Evolutionary conservation across 2,113 vertebrate species (phyloP), one percentile per base, ranked within the genome.

Genomic region (Larimichthys polyactis): DNA sequence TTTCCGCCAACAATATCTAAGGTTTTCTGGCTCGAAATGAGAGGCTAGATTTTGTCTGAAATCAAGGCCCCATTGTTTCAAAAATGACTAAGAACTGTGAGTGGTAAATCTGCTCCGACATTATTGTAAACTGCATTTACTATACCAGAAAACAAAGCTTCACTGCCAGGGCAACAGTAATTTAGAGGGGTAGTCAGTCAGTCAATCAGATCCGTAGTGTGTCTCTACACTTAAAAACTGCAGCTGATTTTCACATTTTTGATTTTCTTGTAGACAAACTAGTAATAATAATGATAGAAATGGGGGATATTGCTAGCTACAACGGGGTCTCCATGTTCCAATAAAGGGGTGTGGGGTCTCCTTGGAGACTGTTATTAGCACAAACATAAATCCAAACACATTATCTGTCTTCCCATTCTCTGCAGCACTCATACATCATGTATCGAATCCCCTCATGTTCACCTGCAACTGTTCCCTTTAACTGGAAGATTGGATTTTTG

Each of bases 401-500:
- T 75, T 72, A 75, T 75, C 62, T 27, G 73, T 72, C 55, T 72
- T 65, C 58, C 24, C n/a, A 43, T 57, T 49, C 54, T 43, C 60
- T 62, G 15, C 62, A 67, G 52, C 71, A 49, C n/a, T 48, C 69
- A 78, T 69, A 24, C 15, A 78, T 76, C 78, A 73, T 14, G 43
- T 11, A 52, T 75, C 51, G 57, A 77, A 68, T 22, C 59, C 71
- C 49, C 69, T 54, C 9, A 17, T 71, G 72, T 60, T 55, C 24
- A 43, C 2, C 62, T 58, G 48, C 22, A 67, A 49, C 12, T 24
- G n/a, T 60, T 71, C 10, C 51, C 5, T 65, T 72, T 67, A 55
- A 70, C 62, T 58, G 51, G 14, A 59, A 19, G 11, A 20, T 81
- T 69, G 9, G 57, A 80, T 88, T 85, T 79, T 78, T 60, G 51